Percentiles rank a stretch among this genome's conserved stretches.
These are phyloP conservation scores for Eristalis arbustorum DNA, from an alignment of 2,888 invertebrate species.

Conservation along the genomic window DNA sequence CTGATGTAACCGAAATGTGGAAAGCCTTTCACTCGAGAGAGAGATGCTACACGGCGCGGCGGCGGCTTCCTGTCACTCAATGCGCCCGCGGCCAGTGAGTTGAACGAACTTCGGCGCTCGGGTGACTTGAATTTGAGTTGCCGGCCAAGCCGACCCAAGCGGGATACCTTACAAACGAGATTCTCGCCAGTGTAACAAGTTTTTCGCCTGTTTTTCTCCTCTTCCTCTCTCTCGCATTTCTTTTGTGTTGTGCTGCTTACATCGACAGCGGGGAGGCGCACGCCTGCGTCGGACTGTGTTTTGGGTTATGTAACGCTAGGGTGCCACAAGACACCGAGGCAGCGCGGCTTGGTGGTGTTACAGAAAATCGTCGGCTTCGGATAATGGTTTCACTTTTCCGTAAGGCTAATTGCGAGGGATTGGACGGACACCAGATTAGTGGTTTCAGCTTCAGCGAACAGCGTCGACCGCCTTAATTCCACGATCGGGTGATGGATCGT, in stretches of 20 bases:
- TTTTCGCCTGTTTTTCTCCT: slow-evolving; percentile 21
- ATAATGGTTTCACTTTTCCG: slow-evolving; percentile 67
- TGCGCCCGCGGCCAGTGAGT: slow-evolving; percentile 22
- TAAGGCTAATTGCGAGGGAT: slow-evolving; percentile 40
- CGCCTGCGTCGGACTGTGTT: slow-evolving; percentile 32
- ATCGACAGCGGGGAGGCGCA: slow-evolving; percentile 23
- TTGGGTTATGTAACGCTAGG: slow-evolving; percentile 36
- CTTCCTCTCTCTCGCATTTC: neutral
- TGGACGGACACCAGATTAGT: neutral
- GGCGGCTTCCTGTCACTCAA: slow-evolving; percentile 33
- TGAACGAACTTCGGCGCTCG: slow-evolving; percentile 56
- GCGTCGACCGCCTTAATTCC: neutral
- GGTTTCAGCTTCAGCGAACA: neutral
- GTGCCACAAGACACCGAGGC: neutral
- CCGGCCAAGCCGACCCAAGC: slow-evolving; percentile 38
- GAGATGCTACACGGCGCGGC: neutral
- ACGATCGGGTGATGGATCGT: neutral
- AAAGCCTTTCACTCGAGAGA: slow-evolving; percentile 64
- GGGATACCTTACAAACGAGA: slow-evolving; percentile 41
- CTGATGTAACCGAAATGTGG: slow-evolving; percentile 46
- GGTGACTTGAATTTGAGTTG: slow-evolving; percentile 52
- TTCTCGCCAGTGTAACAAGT: slow-evolving; percentile 59
- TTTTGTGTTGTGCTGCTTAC: slow-evolving; percentile 18
- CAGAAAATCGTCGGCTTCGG: slow-evolving; percentile 25
- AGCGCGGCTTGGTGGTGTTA: neutral